Conservation (phyloP, 2,113 vertebrate genomes). For the Bufo gargarizans region DNA sequence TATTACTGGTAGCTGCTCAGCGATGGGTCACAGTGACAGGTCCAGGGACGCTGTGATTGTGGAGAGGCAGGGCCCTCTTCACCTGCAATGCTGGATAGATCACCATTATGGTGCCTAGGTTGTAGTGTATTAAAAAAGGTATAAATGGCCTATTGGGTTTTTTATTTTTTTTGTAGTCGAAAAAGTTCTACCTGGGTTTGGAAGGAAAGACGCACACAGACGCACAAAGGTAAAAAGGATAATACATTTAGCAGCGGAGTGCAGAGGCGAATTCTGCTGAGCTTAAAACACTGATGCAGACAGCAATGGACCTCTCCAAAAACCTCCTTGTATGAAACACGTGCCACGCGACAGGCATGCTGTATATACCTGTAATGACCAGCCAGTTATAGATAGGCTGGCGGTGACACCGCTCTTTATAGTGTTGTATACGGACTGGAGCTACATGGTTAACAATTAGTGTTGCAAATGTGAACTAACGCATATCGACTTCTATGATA, state of each 20-base stretch:
- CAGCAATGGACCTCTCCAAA: not conserved
- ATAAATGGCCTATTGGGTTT: not conserved
- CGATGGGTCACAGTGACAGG: slow-evolving; percentile 37
- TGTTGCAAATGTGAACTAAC: not conserved
- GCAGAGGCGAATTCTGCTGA: slow-evolving; percentile 18
- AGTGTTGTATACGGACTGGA: not conserved
- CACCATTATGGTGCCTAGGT: not conserved
- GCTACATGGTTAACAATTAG: not conserved
- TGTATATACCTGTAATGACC: slow-evolving; percentile 4
- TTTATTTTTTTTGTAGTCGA: not conserved
- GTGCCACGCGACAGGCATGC: not conserved
- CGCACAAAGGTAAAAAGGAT: not conserved
- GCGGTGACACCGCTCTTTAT: not conserved
- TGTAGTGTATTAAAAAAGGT: not conserved
- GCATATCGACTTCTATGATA: not conserved
- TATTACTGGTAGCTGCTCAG: not conserved
- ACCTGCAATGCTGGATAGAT: not conserved
- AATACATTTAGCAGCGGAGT: slow-evolving; percentile 14
- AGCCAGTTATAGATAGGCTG: not conserved
- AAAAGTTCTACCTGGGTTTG: not conserved
- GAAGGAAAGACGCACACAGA: not conserved
- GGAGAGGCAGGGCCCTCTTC: not conserved
- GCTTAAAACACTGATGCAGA: not conserved
- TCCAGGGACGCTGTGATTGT: not conserved
- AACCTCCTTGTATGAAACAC: not conserved